Evolutionary conservation across 1,140 invertebrate species (phyloP).

Genomic region (Caenorhabditis latens): DNA sequence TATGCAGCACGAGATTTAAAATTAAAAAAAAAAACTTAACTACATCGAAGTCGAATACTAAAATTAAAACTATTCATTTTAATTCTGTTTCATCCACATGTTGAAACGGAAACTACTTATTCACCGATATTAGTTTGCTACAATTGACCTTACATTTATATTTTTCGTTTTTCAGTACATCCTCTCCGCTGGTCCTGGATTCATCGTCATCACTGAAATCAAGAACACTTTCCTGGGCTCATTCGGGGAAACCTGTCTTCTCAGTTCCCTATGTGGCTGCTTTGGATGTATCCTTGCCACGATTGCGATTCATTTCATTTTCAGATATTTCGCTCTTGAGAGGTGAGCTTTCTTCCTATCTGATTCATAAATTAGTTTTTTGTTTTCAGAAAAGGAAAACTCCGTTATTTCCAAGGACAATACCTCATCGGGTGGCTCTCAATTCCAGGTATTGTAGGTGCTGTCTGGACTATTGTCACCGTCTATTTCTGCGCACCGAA

Average conservation of each 20-base stretch:
- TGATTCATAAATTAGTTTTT: background rate
- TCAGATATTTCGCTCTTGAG: constrained; percentile 19
- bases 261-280: constrained; percentile 14
- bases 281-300: background rate
- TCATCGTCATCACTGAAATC: constrained; percentile 35
- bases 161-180: background rate
- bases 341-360: background rate
- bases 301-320: constrained; percentile 33
- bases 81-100: too few relatives aligned
- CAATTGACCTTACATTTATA: background rate
- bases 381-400: constrained; percentile 14
- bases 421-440: background rate
- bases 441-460: background rate
- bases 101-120: too few relatives aligned
- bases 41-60: too few relatives aligned
- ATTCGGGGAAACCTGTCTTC: background rate
- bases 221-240: constrained; percentile 12
- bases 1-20: too few relatives aligned
- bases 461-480: background rate
- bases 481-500: constrained; percentile 22
- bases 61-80: too few relatives aligned
- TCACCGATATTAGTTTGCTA: too few relatives aligned
- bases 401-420: background rate
- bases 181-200: constrained; percentile 1
- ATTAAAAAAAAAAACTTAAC: too few relatives aligned